These are phyloP conservation scores for Siniperca chuatsi DNA, from an alignment of 2,113 vertebrate genomes.

Conservation along the genomic window DNA sequence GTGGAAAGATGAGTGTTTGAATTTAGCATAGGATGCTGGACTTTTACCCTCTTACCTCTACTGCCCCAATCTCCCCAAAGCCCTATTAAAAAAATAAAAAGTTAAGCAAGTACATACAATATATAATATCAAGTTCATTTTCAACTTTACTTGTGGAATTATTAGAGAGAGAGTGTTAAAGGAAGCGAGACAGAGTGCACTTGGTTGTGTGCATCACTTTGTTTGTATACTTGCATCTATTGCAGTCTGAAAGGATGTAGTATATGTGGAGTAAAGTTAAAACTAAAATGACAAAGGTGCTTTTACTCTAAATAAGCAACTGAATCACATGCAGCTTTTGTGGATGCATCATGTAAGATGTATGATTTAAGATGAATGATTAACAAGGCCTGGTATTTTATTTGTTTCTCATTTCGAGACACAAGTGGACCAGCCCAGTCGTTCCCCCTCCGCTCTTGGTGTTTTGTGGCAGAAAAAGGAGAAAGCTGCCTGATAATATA, in stretches of 20 bases:
- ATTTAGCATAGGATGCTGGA: slow-evolving; percentile 46
- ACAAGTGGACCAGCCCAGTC: not conserved
- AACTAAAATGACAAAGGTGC: not conserved
- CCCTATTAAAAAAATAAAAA: not conserved
- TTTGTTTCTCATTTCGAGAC: slow-evolving; percentile 23
- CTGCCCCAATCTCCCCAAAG: not conserved
- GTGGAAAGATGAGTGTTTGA: slow-evolving; percentile 55
- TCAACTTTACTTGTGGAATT: slow-evolving; percentile 6
- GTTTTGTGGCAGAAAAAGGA: not conserved
- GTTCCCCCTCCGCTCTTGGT: not conserved
- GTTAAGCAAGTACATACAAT: slow-evolving; percentile 20
- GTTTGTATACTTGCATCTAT: not conserved
- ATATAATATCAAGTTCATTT: slow-evolving; percentile 57
- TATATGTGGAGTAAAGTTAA: not conserved
- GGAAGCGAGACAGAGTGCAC: not conserved
- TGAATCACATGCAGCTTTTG: not conserved
- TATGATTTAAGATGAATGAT: not conserved
- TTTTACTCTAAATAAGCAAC: not conserved
- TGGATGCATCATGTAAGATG: not conserved
- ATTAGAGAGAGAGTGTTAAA: not conserved
- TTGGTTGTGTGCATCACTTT: not conserved
- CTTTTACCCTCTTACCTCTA: slow-evolving; percentile 29
- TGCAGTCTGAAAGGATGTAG: not conserved
- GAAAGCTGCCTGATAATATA: not conserved
- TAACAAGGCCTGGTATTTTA: not conserved